Evolutionary conservation across 2,113 vertebrate species (phyloP).

Genomic region (Pollachius pollachius): DNA sequence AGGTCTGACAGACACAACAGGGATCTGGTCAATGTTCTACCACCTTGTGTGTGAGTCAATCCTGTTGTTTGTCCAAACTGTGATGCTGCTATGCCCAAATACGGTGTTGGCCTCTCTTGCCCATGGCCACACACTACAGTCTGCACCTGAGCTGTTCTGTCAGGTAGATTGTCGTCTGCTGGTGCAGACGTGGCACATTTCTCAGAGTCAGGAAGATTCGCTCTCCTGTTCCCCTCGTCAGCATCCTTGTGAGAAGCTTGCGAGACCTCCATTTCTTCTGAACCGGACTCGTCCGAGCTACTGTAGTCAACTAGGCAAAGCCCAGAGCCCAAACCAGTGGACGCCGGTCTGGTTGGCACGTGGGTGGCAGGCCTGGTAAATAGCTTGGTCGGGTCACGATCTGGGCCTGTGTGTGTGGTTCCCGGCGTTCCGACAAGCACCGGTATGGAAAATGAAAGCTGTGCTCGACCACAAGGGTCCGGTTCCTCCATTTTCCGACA

Average conservation of each 20-base stretch:
- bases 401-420: neutral
- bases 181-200: neutral
- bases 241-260: slow-evolving; percentile 27
- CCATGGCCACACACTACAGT: no score
- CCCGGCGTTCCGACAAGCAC: neutral
- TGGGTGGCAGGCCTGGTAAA: neutral
- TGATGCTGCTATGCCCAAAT: neutral
- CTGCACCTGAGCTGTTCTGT: neutral
- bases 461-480: neutral
- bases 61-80: neutral
- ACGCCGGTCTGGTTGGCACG: neutral
- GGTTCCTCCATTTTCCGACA: slow-evolving; percentile 62
- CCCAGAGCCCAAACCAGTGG: neutral
- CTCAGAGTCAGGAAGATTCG: neutral
- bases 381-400: neutral
- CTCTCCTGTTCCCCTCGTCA: slow-evolving; percentile 9
- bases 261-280: slow-evolving; percentile 52
- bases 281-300: slow-evolving; percentile 84
- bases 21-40: slow-evolving; percentile 39
- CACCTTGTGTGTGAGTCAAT: neutral
- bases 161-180: neutral
- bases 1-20: slow-evolving; percentile 77
- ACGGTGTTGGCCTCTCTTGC: no score
- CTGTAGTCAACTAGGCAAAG: slow-evolving; percentile 81
- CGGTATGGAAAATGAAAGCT: neutral